A percentile compares a stretch with the other conserved stretches of the same genome.
Evolutionary conservation across 2,888 invertebrate genomes (phyloP).

Genomic region (Icerya purchasi): DNA sequence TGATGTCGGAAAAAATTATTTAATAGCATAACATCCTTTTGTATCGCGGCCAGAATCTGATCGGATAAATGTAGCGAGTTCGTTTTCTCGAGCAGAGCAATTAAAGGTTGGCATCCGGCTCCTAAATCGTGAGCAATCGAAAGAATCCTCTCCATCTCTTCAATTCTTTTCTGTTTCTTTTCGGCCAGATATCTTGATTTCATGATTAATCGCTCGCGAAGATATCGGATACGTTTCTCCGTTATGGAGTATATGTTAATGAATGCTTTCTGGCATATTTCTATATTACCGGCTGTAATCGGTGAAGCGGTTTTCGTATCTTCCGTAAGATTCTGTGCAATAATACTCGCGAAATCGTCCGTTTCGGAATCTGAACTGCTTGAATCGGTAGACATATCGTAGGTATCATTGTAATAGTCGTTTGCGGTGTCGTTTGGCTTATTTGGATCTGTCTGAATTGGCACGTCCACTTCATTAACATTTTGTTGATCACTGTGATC

Average conservation of each 20-base stretch:
- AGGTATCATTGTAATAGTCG: background rate
- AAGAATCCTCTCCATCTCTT: constrained; percentile 16
- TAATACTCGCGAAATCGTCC: background rate
- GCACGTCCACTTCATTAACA: too few relatives aligned
- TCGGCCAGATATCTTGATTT: constrained; percentile 12
- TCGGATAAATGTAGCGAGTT: constrained; percentile 24
- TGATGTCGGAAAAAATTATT: constrained; percentile 34
- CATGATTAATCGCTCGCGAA: constrained; percentile 30
- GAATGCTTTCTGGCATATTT: constrained; percentile 34
- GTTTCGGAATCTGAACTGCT: background rate
- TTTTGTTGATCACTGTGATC: too few relatives aligned
- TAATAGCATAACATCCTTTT: constrained; percentile 30
- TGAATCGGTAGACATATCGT: background rate
- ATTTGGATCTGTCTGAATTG: too few relatives aligned
- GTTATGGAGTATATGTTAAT: constrained; percentile 33
- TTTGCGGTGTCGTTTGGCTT: too few relatives aligned
- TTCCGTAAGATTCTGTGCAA: background rate
- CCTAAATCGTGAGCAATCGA: constrained; percentile 17
- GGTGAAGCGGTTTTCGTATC: background rate
- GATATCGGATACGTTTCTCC: constrained; percentile 31
- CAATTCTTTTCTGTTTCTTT: constrained; percentile 13
- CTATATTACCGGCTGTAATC: constrained; percentile 21
- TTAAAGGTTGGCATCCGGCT: constrained; percentile 17
- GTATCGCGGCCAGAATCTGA: constrained; percentile 20
- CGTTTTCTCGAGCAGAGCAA: constrained; percentile 15